These are phyloP conservation scores for Odocoileus hemionus DNA, from an alignment of 2,113 vertebrate genomes.

Conservation along the genomic window DNA sequence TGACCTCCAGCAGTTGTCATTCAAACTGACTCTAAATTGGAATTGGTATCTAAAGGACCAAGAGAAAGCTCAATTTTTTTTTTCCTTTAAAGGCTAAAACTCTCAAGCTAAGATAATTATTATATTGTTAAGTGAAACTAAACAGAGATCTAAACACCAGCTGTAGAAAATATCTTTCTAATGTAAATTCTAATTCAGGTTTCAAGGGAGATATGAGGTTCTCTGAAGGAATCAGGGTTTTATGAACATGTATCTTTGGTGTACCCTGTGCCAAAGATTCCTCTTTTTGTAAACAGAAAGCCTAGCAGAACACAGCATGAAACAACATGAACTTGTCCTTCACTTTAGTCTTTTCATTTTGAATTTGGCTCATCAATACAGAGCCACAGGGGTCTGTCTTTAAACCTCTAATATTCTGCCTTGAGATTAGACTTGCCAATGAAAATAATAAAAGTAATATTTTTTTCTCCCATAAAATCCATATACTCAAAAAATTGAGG, in stretches of 20 bases:
- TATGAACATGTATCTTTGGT: neutral
- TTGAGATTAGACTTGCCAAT: neutral
- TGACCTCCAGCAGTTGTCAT: neutral
- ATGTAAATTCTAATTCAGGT: conserved; percentile 2
- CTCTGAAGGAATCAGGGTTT: neutral
- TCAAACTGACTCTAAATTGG: neutral
- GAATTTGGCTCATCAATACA: conserved; percentile 20
- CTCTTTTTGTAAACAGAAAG: neutral
- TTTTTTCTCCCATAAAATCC: neutral
- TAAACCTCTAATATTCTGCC: neutral
- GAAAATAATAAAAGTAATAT: neutral
- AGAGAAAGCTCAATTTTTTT: neutral
- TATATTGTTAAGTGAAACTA: conserved; percentile 38
- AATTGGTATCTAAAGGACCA: neutral
- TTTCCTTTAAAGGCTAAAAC: neutral
- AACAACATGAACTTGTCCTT: neutral
- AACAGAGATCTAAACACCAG: neutral
- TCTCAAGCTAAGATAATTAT: neutral
- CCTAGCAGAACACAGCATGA: neutral
- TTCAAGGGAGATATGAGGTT: neutral
- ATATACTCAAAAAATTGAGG: neutral
- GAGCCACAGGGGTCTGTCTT: neutral
- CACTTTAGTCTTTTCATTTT: conserved; percentile 15
- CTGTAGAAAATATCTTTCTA: conserved; percentile 3
- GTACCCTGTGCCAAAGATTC: neutral